A percentile compares a stretch with the other conserved stretches of the same genome.
Evolutionary conservation across 2,888 invertebrate species (phyloP).

Genomic region (Callyntrura guangdongensis): DNA sequence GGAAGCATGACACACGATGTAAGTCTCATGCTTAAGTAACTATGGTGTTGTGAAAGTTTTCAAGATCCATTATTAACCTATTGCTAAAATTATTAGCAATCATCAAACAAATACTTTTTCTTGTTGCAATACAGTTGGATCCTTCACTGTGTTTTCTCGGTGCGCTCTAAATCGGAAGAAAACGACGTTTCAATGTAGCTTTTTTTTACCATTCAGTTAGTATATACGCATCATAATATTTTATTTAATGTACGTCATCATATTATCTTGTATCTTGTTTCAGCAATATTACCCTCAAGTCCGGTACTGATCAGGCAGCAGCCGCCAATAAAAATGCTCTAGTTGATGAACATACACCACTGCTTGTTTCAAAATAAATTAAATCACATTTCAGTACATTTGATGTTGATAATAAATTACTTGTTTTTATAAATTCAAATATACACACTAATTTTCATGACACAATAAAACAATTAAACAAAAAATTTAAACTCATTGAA

Average conservation of each 20-base stretch:
- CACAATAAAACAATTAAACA: conserved; percentile 29
- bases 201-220: not conserved
- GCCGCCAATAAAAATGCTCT: not conserved
- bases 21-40: no score
- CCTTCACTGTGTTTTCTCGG: not conserved
- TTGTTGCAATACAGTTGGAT: not conserved
- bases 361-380: conserved; percentile 19
- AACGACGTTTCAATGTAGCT: not conserved
- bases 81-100: no score
- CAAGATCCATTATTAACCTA: not conserved
- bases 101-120: no score
- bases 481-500: conserved; percentile 28
- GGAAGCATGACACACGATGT: no score
- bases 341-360: not conserved
- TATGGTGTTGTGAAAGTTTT: not conserved
- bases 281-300: not conserved
- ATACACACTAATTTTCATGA: conserved; percentile 39
- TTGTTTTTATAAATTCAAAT: conserved; percentile 38
- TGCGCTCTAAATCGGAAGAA: not conserved
- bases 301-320: no score
- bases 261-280: not conserved
- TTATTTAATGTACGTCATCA: not conserved
- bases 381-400: not conserved
- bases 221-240: not conserved
- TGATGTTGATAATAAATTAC: conserved; percentile 30